Evolutionary conservation across 2,113 vertebrate species (phyloP).

Genomic region (Trogon melanurus): DNA sequence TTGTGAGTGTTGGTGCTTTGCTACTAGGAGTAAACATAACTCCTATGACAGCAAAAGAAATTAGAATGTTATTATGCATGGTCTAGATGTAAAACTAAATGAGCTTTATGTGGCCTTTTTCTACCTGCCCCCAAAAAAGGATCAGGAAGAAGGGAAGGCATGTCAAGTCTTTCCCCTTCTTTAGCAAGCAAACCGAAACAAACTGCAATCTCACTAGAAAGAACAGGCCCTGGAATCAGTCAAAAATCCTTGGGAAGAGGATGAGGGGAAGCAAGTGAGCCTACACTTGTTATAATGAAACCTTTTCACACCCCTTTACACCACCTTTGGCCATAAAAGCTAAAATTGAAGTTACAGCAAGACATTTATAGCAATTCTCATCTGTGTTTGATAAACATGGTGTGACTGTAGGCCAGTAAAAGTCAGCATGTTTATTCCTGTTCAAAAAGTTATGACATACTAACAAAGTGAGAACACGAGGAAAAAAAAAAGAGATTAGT

Average conservation of each 20-base stretch:
- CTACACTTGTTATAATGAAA: background rate
- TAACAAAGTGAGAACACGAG: background rate
- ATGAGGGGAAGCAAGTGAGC: background rate
- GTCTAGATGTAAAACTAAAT: background rate
- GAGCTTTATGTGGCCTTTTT: background rate
- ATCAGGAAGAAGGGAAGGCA: background rate
- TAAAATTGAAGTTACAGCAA: background rate
- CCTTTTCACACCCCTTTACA: background rate
- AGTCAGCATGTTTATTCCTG: slow-evolving; percentile 34
- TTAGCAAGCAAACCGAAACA: background rate
- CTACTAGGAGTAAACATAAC: background rate
- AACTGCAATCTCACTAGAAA: background rate
- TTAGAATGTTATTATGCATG: background rate
- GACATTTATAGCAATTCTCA: background rate
- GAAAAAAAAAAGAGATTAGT: background rate
- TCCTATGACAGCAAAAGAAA: background rate
- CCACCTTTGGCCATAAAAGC: background rate
- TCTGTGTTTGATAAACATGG: slow-evolving; percentile 12
- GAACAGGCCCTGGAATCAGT: background rate
- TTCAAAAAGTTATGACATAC: background rate
- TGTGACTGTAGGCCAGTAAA: background rate
- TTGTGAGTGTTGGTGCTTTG: background rate
- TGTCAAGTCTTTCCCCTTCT: background rate
- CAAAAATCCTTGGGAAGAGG: background rate
- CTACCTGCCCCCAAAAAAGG: background rate